Percentiles rank a stretch among this genome's conserved stretches.
Conservation (phyloP, 2,888 invertebrate genomes). For the Meiosimyza decipiens region DNA sequence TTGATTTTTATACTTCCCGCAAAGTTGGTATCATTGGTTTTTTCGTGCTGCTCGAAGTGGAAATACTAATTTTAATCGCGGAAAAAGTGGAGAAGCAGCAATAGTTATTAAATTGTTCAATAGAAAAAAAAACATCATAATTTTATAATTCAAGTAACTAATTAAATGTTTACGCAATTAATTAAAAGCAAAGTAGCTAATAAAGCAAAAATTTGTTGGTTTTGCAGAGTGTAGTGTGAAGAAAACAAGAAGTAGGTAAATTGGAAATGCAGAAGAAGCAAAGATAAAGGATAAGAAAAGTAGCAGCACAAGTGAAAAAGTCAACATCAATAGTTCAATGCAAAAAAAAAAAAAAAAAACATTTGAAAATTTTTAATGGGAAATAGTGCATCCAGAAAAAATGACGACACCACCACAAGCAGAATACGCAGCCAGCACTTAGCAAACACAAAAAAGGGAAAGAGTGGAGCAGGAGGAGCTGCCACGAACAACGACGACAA, state of each 20-base stretch:
- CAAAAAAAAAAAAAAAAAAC: slow-evolving; percentile 6
- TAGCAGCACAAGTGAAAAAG: slow-evolving; percentile 32
- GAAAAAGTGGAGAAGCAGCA: slow-evolving; percentile 4
- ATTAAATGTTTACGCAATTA: slow-evolving; percentile 27
- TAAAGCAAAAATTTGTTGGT: not conserved
- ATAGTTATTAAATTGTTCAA: not conserved
- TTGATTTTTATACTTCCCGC: too few relatives aligned
- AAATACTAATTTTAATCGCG: slow-evolving; percentile 5
- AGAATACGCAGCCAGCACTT: not conserved
- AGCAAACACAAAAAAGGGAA: slow-evolving; percentile 13
- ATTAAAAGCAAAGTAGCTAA: slow-evolving; percentile 28
- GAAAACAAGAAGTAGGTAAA: not conserved
- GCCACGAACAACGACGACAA: slow-evolving; percentile 28
- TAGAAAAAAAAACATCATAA: not conserved
- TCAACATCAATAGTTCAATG: slow-evolving; percentile 35
- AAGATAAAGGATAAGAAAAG: slow-evolving; percentile 26
- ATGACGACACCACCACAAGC: slow-evolving; percentile 40
- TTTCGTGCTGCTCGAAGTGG: slow-evolving; percentile 31
- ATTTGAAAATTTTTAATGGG: slow-evolving; percentile 51
- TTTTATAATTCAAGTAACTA: not conserved
- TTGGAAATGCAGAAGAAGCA: slow-evolving; percentile 12
- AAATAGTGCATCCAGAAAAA: slow-evolving; percentile 47
- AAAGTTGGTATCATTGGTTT: slow-evolving; percentile 12
- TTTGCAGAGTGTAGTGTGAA: slow-evolving; percentile 9
- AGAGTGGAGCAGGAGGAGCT: slow-evolving; percentile 24